Evolutionary conservation across 2,888 invertebrate species (phyloP).

Genomic region (Leucoma salicis): DNA sequence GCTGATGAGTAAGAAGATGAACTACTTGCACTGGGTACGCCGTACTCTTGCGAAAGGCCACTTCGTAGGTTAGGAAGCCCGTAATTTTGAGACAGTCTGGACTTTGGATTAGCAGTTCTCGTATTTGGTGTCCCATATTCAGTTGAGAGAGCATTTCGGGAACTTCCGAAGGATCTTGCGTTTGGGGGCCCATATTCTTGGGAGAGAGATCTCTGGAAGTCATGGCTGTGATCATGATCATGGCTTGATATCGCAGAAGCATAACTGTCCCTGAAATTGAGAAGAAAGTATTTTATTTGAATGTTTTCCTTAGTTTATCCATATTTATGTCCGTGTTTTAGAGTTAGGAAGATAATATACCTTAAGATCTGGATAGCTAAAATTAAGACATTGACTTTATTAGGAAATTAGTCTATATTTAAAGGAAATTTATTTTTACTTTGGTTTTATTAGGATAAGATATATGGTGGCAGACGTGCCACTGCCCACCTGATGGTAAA

Average conservation of each 20-base stretch:
- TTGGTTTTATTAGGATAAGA: no score
- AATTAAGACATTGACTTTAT: no score
- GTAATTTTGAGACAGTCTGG: conserved; percentile 30
- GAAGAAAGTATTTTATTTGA: no score
- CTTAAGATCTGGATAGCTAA: no score
- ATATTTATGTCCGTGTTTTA: no score
- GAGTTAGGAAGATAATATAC: no score
- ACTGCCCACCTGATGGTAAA: no score
- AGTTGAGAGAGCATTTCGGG: conserved; percentile 37
- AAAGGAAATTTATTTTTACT: no score
- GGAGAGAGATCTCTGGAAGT: conserved; percentile 39
- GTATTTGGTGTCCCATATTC: conserved; percentile 42
- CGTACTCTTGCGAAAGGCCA: conserved; percentile 41
- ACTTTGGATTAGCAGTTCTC: conserved; percentile 15
- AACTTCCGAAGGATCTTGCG: conserved; percentile 26
- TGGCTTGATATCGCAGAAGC: conserved; percentile 44
- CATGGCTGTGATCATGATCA: conserved; percentile 28
- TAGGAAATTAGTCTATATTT: no score
- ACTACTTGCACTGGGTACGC: conserved; percentile 33
- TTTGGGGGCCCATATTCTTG: conserved; percentile 43
- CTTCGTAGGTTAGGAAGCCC: conserved; percentile 18
- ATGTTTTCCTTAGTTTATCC: no score
- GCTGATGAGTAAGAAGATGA: conserved; percentile 13
- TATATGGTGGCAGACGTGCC: no score
- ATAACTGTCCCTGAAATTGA: conserved; percentile 56